phyloP scores from a whole-genome alignment of 1,140 invertebrate genomes.

The Drosophila yakuba region DNA sequence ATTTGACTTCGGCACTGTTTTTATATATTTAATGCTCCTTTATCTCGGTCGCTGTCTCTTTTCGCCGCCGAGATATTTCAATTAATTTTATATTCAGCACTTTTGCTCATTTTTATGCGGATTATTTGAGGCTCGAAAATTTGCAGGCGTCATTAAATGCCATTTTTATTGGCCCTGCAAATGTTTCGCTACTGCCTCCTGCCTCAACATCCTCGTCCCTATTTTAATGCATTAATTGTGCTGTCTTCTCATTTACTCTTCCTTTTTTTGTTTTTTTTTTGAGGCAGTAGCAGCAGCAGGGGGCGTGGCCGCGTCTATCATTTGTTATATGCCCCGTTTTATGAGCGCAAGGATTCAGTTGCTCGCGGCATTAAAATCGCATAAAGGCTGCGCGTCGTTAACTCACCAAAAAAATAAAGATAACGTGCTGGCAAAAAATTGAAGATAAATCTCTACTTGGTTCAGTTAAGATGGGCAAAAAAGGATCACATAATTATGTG shows the following conservation, averaged over 20 bases:
- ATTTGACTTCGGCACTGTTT: slow-evolving; percentile 15
- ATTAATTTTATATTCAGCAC: slow-evolving; percentile 47
- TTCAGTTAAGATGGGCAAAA: not conserved
- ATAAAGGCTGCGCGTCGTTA: slow-evolving; percentile 77
- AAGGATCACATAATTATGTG: too few relatives aligned
- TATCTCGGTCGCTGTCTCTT: not conserved
- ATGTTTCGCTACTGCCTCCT: slow-evolving; percentile 40
- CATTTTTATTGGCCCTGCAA: slow-evolving; percentile 71
- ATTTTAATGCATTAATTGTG: slow-evolving; percentile 79
- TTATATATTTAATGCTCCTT: slow-evolving; percentile 1
- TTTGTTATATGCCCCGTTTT: slow-evolving; percentile 61
- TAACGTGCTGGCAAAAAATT: not conserved
- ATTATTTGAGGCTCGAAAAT: slow-evolving; percentile 73
- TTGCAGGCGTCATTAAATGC: slow-evolving; percentile 73
- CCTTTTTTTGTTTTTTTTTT: slow-evolving; percentile 1
- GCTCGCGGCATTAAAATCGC: slow-evolving; percentile 71
- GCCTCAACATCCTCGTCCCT: not conserved
- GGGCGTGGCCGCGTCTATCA: slow-evolving; percentile 62
- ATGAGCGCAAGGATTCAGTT: slow-evolving; percentile 35
- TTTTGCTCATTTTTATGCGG: slow-evolving; percentile 63
- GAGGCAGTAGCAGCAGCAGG: not conserved
- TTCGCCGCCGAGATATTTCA: slow-evolving; percentile 35
- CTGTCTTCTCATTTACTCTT: not conserved
- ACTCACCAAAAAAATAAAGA: slow-evolving; percentile 23
- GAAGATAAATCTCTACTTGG: not conserved